These are phyloP conservation scores for Melozone crissalis DNA, from an alignment of 2,113 vertebrate species.

Conservation along the genomic window DNA sequence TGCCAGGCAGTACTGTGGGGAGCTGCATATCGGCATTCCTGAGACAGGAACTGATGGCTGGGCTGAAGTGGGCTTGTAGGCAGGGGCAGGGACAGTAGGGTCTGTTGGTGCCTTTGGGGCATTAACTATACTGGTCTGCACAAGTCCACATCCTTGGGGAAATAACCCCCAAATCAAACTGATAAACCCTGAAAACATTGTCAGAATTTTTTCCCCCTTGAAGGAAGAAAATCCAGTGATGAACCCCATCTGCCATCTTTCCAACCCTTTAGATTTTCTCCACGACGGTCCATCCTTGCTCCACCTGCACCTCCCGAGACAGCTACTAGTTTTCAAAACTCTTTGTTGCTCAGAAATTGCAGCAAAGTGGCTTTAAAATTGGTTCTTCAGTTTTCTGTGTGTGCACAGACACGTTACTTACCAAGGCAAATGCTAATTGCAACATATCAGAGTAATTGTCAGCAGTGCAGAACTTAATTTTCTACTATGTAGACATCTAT, in stretches of 20 bases:
- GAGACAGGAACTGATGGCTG: neutral
- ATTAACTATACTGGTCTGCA: neutral
- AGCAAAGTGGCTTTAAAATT: neutral
- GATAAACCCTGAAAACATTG: neutral
- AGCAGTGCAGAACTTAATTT: neutral
- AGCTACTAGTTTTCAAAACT: neutral
- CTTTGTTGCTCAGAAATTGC: neutral
- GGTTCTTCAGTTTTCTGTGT: neutral
- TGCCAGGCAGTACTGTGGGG: neutral
- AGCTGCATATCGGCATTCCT: neutral
- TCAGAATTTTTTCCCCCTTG: neutral
- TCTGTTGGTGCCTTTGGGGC: rapidly evolving
- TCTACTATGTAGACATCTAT: neutral
- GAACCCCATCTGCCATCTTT: neutral
- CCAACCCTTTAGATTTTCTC: neutral
- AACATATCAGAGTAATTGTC: neutral
- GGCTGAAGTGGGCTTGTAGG: neutral
- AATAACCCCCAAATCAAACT: neutral
- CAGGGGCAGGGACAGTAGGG: neutral
- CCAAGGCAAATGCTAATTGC: neutral
- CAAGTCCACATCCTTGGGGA: neutral
- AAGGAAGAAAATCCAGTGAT: neutral
- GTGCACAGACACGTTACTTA: neutral
- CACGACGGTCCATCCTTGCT: neutral
- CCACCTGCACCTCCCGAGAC: neutral